Percentiles rank a stretch among this genome's conserved stretches.
These are phyloP conservation scores for Amaurobius ferox DNA, from an alignment of 2,888 invertebrate genomes.

Conservation along the genomic window DNA sequence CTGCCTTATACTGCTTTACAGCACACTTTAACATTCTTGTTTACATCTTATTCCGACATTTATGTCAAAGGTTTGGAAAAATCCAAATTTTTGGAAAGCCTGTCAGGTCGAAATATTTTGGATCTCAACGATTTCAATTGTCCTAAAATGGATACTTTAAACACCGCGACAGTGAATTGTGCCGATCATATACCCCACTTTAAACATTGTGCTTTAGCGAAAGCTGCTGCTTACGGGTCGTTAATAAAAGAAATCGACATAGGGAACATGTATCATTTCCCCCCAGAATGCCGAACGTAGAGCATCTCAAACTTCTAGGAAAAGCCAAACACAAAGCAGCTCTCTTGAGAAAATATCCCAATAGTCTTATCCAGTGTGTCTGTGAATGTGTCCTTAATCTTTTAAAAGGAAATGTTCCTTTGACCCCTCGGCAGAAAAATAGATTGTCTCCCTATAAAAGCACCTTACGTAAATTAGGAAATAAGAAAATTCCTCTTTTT, in stretches of 20 bases:
- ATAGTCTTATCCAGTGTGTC: constrained; percentile 15
- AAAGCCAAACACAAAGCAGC: constrained; percentile 9
- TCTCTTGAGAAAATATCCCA: constrained; percentile 5
- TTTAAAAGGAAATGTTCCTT: constrained; percentile 21
- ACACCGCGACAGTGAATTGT: background rate
- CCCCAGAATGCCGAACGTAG: background rate
- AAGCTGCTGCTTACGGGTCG: background rate
- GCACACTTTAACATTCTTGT: background rate
- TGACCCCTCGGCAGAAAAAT: background rate
- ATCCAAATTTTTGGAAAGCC: background rate
- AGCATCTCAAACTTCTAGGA: constrained; percentile 11
- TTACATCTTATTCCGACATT: background rate
- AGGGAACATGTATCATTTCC: too few relatives aligned
- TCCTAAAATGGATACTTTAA: background rate
- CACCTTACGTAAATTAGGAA: constrained; percentile 15
- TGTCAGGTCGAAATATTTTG: background rate
- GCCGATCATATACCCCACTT: background rate
- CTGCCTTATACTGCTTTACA: background rate
- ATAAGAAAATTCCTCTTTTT: constrained; percentile 22
- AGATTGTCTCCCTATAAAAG: constrained; percentile 15
- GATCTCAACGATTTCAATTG: too few relatives aligned
- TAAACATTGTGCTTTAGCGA: background rate
- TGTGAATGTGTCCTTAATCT: constrained; percentile 48
- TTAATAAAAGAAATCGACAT: background rate
- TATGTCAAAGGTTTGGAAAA: too few relatives aligned